Evolutionary conservation across 2,888 invertebrate species (phyloP), one percentile per base, ranked within the genome.

Genomic region (Volucella zonaria): DNA sequence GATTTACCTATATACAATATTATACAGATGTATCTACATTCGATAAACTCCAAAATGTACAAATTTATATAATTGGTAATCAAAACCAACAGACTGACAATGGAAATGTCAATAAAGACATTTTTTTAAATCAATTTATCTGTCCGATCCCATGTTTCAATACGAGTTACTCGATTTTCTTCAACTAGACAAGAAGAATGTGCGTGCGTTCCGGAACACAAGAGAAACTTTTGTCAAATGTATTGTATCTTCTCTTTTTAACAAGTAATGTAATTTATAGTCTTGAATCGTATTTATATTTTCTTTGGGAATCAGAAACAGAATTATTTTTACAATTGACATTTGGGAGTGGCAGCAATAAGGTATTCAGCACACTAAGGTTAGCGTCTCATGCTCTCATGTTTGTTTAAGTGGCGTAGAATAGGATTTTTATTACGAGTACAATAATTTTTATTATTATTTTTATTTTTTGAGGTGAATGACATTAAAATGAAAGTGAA

Each of bases 401-500:
- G 6, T 31, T 3, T 23, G 23, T 23, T 23, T 23, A 23, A 23
- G 23, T 23, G 1, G 23, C 23, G 23, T 6, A 31, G 31, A 23
- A 23, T 23, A 23, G 2, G 23, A 31, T 31, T 31, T 6, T 31
- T 31, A 31, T 31, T 6, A 31, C 31, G 6, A 31, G n/a, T n/a
- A n/a, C n/a, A n/a, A n/a, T n/a, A n/a, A n/a, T n/a, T n/a, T n/a
- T 31, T 31, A 6, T 6, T 23, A 2, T 23, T 2, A 6, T 31
- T 31, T 31, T 31, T 31, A 1, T 31, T 6, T 31, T 31, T 31
- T 31, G 31, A 42, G 58, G 14, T 67, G 54, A 54, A 45, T 43
- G 31, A 59, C 70, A 23, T 56, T 12, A 62, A 70, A 81, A 64
- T 62, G 76, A 76, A 76, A 81, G 81, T 70, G 51, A 62, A 59